phyloP scores from a whole-genome alignment of 1,140 invertebrate species.

The Amphibalanus amphitrite region DNA sequence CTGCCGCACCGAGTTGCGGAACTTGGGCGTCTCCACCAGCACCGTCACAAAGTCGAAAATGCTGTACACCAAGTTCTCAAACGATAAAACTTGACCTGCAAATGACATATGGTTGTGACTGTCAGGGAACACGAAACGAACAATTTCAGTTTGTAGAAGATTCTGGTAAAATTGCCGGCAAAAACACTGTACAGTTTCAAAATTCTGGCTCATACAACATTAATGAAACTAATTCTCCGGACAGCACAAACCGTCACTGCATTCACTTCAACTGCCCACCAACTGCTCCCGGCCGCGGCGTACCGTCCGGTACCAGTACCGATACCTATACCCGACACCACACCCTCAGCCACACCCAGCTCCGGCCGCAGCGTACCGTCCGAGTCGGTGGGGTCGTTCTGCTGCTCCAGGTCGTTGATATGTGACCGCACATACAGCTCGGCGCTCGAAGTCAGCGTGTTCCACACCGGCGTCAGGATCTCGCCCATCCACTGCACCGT shows the following conservation, averaged over 20 bases:
- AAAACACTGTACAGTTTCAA: too few species aligned
- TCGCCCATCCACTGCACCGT: conserved; percentile 42
- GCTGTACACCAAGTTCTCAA: conserved; percentile 53
- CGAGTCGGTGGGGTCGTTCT: conserved; percentile 33
- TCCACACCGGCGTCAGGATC: conserved; percentile 51
- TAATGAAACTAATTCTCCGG: too few species aligned
- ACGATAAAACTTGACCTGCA: conserved; percentile 48
- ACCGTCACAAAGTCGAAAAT: conserved; percentile 56
- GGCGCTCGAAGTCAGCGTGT: conserved; percentile 46
- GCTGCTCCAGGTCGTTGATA: conserved; percentile 37
- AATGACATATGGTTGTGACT: conserved; percentile 14
- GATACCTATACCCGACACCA: conserved; percentile 36
- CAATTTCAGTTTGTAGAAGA: too few species aligned
- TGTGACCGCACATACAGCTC: conserved; percentile 41
- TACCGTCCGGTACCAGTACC: too few species aligned
- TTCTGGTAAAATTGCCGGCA: too few species aligned
- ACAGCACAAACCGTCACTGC: too few species aligned
- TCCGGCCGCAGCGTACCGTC: conserved; percentile 28
- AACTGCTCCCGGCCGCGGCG: too few species aligned
- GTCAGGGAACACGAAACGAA: too few species aligned
- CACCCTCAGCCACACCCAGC: conserved; percentile 28
- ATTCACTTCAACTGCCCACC: too few species aligned
- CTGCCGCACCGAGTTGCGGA: conserved; percentile 40
- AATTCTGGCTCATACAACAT: too few species aligned
- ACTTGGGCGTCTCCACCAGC: conserved; percentile 40